Percentiles rank a stretch among this genome's conserved stretches.
These are phyloP conservation scores for Dromas ardeola DNA, from an alignment of 2,113 vertebrate genomes.

Conservation along the genomic window DNA sequence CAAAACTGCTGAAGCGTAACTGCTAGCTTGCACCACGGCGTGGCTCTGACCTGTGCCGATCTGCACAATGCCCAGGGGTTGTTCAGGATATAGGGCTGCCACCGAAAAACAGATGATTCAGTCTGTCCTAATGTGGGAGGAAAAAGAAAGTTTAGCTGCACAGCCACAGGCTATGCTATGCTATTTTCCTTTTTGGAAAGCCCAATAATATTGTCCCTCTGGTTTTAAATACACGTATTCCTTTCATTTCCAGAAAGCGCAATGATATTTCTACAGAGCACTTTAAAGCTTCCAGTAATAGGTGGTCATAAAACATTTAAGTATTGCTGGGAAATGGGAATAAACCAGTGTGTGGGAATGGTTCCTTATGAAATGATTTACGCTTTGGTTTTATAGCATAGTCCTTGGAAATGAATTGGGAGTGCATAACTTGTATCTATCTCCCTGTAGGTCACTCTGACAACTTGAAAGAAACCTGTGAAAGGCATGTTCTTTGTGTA, in stretches of 20 bases:
- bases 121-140: not conserved
- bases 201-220: not conserved
- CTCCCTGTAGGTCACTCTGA: not conserved
- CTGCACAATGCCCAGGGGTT: not conserved
- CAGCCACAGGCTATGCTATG: not conserved
- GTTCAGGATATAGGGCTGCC: not conserved
- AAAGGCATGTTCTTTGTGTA: not conserved
- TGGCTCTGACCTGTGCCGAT: not conserved
- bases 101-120: not conserved
- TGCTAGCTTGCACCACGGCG: not conserved
- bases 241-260: not conserved
- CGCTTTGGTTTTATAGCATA: not conserved
- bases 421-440: not conserved
- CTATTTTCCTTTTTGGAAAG: not conserved
- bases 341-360: not conserved
- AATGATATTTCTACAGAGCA: not conserved
- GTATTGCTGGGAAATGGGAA: constrained; percentile 9
- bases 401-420: not conserved
- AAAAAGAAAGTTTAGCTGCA: not conserved
- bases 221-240: not conserved
- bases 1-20: not conserved
- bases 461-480: not conserved
- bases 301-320: not conserved
- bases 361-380: not conserved
- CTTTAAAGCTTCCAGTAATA: not conserved